Base-by-base conservation (phyloP, 2,113 vertebrate species). In the Hiodon alosoides region DNA sequence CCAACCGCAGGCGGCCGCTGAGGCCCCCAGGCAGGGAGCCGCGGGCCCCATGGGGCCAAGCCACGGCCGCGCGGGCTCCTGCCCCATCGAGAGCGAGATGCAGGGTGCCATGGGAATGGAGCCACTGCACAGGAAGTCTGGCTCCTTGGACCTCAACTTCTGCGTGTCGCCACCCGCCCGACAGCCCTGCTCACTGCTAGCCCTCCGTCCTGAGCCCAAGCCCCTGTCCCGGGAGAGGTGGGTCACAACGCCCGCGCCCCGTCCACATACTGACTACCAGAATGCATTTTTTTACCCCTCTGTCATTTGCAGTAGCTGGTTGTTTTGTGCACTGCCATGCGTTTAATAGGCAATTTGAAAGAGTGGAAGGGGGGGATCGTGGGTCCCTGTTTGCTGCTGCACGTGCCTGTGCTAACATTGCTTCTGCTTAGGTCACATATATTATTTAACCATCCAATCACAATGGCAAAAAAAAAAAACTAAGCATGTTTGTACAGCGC, bases 111-210 rank as follows among this genome's bases (percentile, higher is more conserved):
- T 95, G 78, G 94, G 94, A n/a, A 85, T 97, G 87, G 94, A 98
- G 82, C 96, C 97, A 0, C 90, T 98, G 81, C 96, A 98, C 93
- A 94, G 96, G 75, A 99, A 99, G 89, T 95, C 94, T 0, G 96
- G 97, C 48, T 98, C 97, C 17, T 92, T 99, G 90, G 96, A 99
- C 87, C 95, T 97, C 74, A 97, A 95, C 91, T 95, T 98, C 84
- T 93, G 94, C 13, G 83, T 91, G 84, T 93, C 94, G n/a, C 96
- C 96, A 13, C 94, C 94, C 3, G 83, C 93, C 69, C 90, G 93
- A 48, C 93, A 96, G 13, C 78, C 90, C 0, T 86, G 91, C 73
- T 93, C 90, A 61, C 89, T 95, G 88, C 91, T 94, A 79, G 93
- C 94, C 84, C 86, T 96, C 73, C 88, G 90, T 14, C 95, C 97